Conservation (phyloP, 2,888 invertebrate genomes). For the Diadromus collaris region DNA sequence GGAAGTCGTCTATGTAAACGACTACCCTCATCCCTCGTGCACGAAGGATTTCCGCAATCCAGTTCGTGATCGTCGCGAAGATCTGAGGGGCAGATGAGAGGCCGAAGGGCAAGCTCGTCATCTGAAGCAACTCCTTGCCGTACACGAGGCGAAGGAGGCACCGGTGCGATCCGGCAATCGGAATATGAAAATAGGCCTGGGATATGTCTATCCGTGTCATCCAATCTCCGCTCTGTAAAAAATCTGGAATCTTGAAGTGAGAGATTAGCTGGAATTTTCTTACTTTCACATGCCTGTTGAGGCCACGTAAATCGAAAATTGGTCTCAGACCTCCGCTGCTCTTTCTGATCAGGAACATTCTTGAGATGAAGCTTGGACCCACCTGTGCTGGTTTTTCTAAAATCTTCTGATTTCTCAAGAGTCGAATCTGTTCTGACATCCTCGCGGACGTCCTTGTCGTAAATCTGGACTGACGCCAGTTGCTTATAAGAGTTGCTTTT, state of each 20-base stretch:
- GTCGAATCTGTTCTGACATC: conserved; percentile 35
- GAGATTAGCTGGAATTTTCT: conserved; percentile 65
- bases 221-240: conserved; percentile 62
- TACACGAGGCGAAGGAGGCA: conserved; percentile 62
- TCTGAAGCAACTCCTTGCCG: conserved; percentile 62
- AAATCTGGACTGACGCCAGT: conserved; percentile 38
- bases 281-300: conserved; percentile 65
- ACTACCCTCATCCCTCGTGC: conserved; percentile 55
- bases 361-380: conserved; percentile 54
- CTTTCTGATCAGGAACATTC: conserved; percentile 49
- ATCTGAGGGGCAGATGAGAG: conserved; percentile 64
- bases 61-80: conserved; percentile 66
- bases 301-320: conserved; percentile 76
- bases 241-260: conserved; percentile 48
- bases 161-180: conserved; percentile 60
- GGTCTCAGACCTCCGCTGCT: conserved; percentile 67
- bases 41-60: conserved; percentile 64
- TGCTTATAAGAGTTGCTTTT: conserved; percentile 45
- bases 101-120: conserved; percentile 67
- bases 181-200: conserved; percentile 59
- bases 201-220: conserved; percentile 62
- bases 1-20: conserved; percentile 61
- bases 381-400: background rate
- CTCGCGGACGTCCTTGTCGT: conserved; percentile 15
- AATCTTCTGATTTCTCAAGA: conserved; percentile 15